These are phyloP conservation scores for Ceyx erithaca DNA, from an alignment of 2,797 vertebrate species.

Conservation along the genomic window DNA sequence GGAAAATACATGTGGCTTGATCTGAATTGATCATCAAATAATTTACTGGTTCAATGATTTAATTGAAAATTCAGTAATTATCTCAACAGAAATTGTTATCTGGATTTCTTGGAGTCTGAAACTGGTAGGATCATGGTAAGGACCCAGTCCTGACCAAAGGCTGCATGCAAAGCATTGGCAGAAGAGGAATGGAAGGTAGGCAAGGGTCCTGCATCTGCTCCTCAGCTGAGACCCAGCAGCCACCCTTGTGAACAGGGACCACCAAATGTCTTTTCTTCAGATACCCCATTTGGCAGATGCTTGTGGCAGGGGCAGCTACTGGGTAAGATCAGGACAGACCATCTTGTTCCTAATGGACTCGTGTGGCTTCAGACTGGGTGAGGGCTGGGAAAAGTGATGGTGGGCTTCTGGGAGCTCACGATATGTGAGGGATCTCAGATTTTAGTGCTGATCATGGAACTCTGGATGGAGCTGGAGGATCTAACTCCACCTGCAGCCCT, in stretches of 20 bases:
- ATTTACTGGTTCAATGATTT: not conserved
- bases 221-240: not conserved
- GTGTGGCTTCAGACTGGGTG: not conserved
- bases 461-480: not conserved
- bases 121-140: rapidly evolving
- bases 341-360: not conserved
- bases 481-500: not conserved
- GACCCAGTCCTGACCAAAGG: not conserved
- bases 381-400: not conserved
- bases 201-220: rapidly evolving
- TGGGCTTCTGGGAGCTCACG: rapidly evolving
- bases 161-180: not conserved
- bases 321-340: not conserved
- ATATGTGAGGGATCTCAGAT: not conserved
- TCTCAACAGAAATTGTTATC: not conserved
- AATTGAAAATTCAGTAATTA: not conserved
- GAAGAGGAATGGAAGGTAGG: not conserved
- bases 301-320: not conserved
- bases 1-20: not conserved
- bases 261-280: rapidly evolving
- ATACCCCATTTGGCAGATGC: not conserved
- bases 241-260: not conserved
- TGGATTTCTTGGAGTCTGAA: not conserved
- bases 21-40: not conserved
- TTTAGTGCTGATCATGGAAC: not conserved